Conservation (phyloP, 2,888 invertebrate genomes). For the Cloeon dipterum region DNA sequence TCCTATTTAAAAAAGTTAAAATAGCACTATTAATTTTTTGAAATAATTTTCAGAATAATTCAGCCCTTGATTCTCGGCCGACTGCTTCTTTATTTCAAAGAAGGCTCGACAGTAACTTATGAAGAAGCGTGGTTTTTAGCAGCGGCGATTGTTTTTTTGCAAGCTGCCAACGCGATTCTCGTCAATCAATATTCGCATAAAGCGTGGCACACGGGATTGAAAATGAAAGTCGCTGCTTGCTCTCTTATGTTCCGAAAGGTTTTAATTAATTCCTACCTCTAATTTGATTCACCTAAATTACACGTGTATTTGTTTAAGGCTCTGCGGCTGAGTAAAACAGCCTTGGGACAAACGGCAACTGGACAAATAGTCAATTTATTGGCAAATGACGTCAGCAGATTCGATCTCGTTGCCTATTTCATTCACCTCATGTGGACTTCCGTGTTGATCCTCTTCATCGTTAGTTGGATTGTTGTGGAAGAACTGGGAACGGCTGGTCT, state of each 20-base stretch:
- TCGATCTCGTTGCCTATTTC: conserved; percentile 26
- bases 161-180: not conserved
- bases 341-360: conserved; percentile 25
- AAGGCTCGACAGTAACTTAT: not conserved
- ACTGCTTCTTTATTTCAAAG: conserved; percentile 7
- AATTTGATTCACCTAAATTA: not conserved
- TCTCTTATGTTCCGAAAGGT: conserved; percentile 4
- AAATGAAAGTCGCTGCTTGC: conserved; percentile 1
- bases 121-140: conserved; percentile 3
- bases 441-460: conserved; percentile 22
- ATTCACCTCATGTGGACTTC: conserved; percentile 28
- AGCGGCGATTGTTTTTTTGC: conserved; percentile 1
- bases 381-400: conserved; percentile 30
- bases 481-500: conserved; percentile 17
- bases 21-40: not conserved
- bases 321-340: conserved; percentile 19
- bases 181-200: conserved; percentile 3
- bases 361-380: conserved; percentile 32
- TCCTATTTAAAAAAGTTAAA: not conserved
- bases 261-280: not conserved
- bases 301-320: conserved; percentile 7
- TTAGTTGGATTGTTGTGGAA: conserved; percentile 19
- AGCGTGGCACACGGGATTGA: conserved; percentile 4
- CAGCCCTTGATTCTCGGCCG: conserved; percentile 9
- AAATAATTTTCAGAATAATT: conserved; percentile 5